These are phyloP conservation scores for Stylophora pistillata DNA, from an alignment of 64 coral and sea anemone species.

Conservation along the genomic window DNA sequence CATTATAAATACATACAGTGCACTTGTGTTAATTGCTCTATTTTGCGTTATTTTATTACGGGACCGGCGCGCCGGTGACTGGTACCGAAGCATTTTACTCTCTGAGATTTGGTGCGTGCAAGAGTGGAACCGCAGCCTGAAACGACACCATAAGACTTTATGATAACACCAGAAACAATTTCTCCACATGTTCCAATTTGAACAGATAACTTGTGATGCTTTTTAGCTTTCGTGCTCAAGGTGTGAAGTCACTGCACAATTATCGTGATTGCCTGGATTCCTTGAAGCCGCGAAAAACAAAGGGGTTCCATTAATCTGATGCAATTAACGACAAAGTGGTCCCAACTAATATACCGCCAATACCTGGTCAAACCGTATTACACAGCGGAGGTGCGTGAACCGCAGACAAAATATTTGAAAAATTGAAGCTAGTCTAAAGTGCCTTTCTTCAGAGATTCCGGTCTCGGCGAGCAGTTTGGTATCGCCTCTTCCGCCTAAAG, in stretches of 20 bases:
- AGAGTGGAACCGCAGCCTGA: too few relatives aligned
- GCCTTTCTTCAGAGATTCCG: background rate
- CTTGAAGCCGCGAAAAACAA: background rate
- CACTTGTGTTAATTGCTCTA: conserved; percentile 8
- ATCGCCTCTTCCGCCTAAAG: background rate
- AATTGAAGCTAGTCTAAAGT: background rate
- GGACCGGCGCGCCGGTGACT: background rate
- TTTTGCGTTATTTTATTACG: background rate
- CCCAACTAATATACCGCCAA: background rate
- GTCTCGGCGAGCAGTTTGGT: background rate
- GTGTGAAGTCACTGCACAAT: conserved; percentile 9
- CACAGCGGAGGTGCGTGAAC: background rate
- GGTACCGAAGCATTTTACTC: background rate
- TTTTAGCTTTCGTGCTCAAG: conserved; percentile 25
- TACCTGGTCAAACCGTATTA: background rate
- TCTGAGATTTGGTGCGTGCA: background rate
- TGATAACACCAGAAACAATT: too few relatives aligned
- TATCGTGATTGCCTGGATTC: conserved; percentile 8
- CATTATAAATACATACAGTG: background rate
- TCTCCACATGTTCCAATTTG: background rate
- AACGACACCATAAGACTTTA: too few relatives aligned
- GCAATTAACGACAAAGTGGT: conserved; percentile 17
- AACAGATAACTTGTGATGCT: background rate
- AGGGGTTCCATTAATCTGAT: conserved; percentile 7
- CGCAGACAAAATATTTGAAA: background rate